A percentile compares a stretch with the other conserved stretches of the same genome.
Evolutionary conservation across 2,888 invertebrate species (phyloP).

Genomic region (Xestobium rufovillosum): DNA sequence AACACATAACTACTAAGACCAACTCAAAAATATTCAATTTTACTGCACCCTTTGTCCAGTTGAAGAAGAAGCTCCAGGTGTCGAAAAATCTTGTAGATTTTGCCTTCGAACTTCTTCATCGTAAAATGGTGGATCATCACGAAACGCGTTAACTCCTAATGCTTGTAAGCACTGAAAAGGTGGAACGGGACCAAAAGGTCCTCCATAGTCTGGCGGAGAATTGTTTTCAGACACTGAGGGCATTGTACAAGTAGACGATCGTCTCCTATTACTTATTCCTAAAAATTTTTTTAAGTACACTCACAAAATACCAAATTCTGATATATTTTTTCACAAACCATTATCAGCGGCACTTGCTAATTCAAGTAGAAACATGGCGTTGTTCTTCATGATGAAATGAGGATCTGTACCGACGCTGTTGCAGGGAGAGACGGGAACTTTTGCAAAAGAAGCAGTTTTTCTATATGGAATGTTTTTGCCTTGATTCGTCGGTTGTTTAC

Average conservation of each 20-base stretch:
- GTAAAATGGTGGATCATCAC: constrained; percentile 39
- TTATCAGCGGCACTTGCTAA: constrained; percentile 67
- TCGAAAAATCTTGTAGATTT: constrained; percentile 38
- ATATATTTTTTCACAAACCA: too few relatives aligned
- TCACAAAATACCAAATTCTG: too few relatives aligned
- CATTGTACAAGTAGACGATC: constrained; percentile 38
- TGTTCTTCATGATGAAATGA: constrained; percentile 79
- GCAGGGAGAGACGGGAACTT: constrained; percentile 32
- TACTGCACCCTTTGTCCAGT: constrained; percentile 42
- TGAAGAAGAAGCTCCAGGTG: constrained; percentile 30
- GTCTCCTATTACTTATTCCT: constrained; percentile 30
- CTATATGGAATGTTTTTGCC: constrained; percentile 36
- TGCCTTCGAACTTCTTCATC: constrained; percentile 46
- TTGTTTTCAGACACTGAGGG: constrained; percentile 51
- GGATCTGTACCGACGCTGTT: constrained; percentile 37
- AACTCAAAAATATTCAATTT: constrained; percentile 7
- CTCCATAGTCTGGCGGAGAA: constrained; percentile 48
- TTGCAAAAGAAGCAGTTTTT: constrained; percentile 28
- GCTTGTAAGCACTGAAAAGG: constrained; percentile 56
- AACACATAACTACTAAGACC: background rate
- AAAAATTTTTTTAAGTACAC: constrained; percentile 16
- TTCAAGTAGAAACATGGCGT: constrained; percentile 89
- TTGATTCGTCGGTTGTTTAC: constrained; percentile 35
- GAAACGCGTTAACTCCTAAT: constrained; percentile 39
- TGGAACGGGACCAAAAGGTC: constrained; percentile 49